Base-by-base conservation (phyloP, 2,797 vertebrate genomes). In the Oreortyx pictus region DNA sequence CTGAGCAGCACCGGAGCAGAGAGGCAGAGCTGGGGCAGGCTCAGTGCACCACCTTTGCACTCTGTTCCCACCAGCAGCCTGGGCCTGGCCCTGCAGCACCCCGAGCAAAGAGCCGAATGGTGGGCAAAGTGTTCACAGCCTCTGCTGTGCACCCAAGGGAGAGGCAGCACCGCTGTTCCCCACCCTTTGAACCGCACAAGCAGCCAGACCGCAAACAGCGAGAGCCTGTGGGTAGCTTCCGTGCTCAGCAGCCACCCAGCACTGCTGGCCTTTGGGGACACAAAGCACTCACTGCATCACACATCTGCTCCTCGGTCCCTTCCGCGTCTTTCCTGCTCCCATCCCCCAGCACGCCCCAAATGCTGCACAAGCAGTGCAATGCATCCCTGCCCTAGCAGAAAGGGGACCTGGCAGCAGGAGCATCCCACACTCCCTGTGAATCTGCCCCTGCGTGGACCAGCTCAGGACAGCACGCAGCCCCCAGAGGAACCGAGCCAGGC, bases 361-460 rank as follows among this genome's bases (percentile, higher is more conserved):
- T 39, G 33, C 56, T 6, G 14, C 33, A 56, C 37, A 18, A 92
- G 33, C 50, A 79, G 68, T 22, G 43, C 44, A 35, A 33, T 0
- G 0, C 12, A 14, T 9, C 39, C 39, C 39, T 35, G 22, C 57
- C 13, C 8, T 6, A 29, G 39, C 39, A 64, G 6, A 29, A 31
- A 41, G 27, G 39, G 27, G 4, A 20, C 8, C 22, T 15, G 57
- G 12, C 12, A 6, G 6, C 13, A 39, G 52, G 18, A 44, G 41
- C 0, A 9, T 76, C 56, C 1, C 0, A 37, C 35, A 54, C 19
- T 41, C 71, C 89, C 50, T 2, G 3, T 8, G 27, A 61, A 56
- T 56, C 31, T n/a, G 18, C 1, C 54, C 54, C 17, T 9, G 18
- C 54, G 13, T 5, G 7, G 33, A 24, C 43, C 70, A 73, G 76